phyloP scores from a whole-genome alignment of 92 coral and sea anemone species.

The Montipora capitata region DNA sequence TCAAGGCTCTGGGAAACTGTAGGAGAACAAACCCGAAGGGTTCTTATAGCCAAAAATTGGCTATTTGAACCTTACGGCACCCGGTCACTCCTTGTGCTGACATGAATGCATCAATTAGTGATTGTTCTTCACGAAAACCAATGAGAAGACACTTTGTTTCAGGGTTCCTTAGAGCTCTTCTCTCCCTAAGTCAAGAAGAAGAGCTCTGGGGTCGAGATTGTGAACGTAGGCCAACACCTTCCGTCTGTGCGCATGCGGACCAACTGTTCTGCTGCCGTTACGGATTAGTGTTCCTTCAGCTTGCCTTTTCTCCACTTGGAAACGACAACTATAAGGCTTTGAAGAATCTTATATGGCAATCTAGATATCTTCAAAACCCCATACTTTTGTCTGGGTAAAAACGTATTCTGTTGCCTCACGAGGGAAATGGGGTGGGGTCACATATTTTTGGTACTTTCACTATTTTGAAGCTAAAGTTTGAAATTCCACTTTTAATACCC shows the following conservation, averaged over 20 bases:
- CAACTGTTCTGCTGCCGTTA: neutral
- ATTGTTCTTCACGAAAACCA: too few relatives aligned
- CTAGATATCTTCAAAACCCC: conserved; percentile 2
- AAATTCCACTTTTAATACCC: conserved; percentile 3
- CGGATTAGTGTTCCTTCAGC: conserved; percentile 10
- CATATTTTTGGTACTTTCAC: conserved; percentile 3
- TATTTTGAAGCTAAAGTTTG: conserved; percentile 8
- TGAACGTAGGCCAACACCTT: conserved; percentile 20
- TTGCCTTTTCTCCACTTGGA: conserved; percentile 13
- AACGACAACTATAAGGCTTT: conserved; percentile 19
- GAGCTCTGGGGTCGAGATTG: neutral
- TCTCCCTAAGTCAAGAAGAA: neutral
- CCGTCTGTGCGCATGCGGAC: neutral
- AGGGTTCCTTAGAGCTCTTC: too few relatives aligned
- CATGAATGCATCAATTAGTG: too few relatives aligned
- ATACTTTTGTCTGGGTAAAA: neutral
- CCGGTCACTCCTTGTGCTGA: too few relatives aligned
- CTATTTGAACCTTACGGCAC: too few relatives aligned
- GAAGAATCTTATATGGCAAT: conserved; percentile 7
- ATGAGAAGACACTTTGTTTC: too few relatives aligned
- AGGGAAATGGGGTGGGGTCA: neutral
- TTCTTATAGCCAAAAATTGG: too few relatives aligned
- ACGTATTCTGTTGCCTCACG: neutral
- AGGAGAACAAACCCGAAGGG: too few relatives aligned
- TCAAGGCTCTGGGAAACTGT: too few relatives aligned